phyloP scores from a whole-genome alignment of 2,113 vertebrate genomes.

The Phyllostomus discolor region DNA sequence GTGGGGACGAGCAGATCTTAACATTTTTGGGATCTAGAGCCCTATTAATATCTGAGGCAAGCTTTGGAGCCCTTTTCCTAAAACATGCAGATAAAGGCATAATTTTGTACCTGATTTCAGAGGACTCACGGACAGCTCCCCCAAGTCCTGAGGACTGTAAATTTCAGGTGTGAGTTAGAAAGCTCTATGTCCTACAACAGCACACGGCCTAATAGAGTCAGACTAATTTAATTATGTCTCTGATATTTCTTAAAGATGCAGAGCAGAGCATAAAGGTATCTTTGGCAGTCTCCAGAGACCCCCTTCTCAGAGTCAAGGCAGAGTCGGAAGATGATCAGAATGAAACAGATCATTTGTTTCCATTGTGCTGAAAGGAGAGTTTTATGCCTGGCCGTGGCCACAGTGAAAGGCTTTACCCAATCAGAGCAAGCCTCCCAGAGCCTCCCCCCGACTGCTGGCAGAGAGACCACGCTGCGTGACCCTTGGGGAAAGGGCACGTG shows the following conservation, averaged over 20 bases:
- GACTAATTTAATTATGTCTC: neutral
- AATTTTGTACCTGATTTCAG: neutral
- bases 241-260: neutral
- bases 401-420: neutral
- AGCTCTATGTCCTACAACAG: neutral
- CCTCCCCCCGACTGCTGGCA: neutral
- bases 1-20: neutral
- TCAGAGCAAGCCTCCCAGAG: neutral
- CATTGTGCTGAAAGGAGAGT: neutral
- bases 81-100: neutral
- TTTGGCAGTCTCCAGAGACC: neutral
- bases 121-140: neutral
- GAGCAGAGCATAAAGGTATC: neutral
- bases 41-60: neutral
- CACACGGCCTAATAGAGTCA: neutral
- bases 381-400: neutral
- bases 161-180: neutral
- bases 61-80: neutral
- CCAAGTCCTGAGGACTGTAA: neutral
- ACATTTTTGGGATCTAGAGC: neutral
- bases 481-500: constrained; percentile 23
- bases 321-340: neutral
- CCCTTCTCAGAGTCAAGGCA: neutral
- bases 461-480: neutral
- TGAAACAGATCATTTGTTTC: neutral